Evolutionary conservation across 2,113 vertebrate genomes (phyloP), one percentile per base, ranked within the genome.

Genomic region (Chloebia gouldiae): DNA sequence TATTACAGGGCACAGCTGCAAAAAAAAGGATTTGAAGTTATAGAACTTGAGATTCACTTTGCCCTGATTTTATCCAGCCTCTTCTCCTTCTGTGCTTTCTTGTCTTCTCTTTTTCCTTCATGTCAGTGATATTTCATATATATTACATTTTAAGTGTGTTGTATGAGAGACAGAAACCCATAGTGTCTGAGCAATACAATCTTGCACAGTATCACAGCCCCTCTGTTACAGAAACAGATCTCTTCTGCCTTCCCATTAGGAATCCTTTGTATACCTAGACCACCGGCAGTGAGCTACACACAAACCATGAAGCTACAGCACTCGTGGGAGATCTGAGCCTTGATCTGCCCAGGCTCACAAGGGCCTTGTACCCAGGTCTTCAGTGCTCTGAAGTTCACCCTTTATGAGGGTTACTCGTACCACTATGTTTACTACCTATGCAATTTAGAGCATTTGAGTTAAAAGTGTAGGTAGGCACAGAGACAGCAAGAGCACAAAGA

Each of bases 1-100:
- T 89, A 92, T 80, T 85, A 91, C 45, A 94, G 71, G 60, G 35
- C 61, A 92, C 21, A 68, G 89, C 57, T 90, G 64, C 47, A 92
- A 91, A 92, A 61, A 42, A 81, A 80, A 77, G 28, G 73, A 88
- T 80, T 13, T 90, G 49, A 61, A 88, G 8, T 35, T 81, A 37
- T 0, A 65, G 44, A 87, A 35, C 22, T 42, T 80, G 11, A 85
- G 16, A 73, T 61, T 91, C 20, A 51, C 39, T 85, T 92, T 86
- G 60, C 31, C 61, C 57, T 82, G 28, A 64, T 53, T 92, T 87
- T 64, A 79, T 64, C 17, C 33, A 68, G 42, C 15, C 33, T 81
- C 49, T 63, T 82, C 19, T 50, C 33, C 31, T 80, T 60, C 49
- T 68, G 22, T 24, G 9, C 28, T 69, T 82, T 50, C n/a, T 49